Evolutionary conservation across 2,888 invertebrate genomes (phyloP).

Genomic region (Brenthis daphne): DNA sequence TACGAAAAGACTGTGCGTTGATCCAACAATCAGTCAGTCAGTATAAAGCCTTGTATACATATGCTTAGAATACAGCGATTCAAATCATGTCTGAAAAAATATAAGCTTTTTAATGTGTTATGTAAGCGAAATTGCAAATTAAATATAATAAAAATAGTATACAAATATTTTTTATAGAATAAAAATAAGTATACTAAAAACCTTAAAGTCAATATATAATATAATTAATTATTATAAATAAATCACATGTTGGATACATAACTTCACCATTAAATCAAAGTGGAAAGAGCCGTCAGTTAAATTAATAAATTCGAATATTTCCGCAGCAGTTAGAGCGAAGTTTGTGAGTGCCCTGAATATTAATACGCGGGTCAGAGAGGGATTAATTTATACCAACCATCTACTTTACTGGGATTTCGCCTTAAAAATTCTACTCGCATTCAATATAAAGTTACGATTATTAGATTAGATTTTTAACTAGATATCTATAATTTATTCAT

Average conservation of each 20-base stretch:
- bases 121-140: no score
- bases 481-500: background rate
- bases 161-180: no score
- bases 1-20: no score
- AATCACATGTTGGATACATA: slow-evolving; percentile 10
- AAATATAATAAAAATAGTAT: no score
- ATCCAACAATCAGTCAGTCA: no score
- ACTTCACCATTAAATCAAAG: slow-evolving; percentile 46
- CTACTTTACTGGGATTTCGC: slow-evolving; percentile 68
- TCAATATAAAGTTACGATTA: slow-evolving; percentile 63
- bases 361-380: slow-evolving; percentile 74
- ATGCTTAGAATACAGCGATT: no score
- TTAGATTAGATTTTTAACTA: slow-evolving; percentile 39
- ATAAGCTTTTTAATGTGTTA: no score
- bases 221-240: background rate
- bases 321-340: slow-evolving; percentile 72
- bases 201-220: background rate
- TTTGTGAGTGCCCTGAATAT: slow-evolving; percentile 78
- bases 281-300: slow-evolving; percentile 59
- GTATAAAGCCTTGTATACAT: no score
- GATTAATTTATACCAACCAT: slow-evolving; percentile 76
- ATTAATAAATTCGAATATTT: slow-evolving; percentile 74
- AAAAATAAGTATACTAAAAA: no score
- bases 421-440: slow-evolving; percentile 68
- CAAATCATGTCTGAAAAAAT: no score